Conservation (phyloP, 2,113 vertebrate species). For the Monarcha castaneiventris region DNA sequence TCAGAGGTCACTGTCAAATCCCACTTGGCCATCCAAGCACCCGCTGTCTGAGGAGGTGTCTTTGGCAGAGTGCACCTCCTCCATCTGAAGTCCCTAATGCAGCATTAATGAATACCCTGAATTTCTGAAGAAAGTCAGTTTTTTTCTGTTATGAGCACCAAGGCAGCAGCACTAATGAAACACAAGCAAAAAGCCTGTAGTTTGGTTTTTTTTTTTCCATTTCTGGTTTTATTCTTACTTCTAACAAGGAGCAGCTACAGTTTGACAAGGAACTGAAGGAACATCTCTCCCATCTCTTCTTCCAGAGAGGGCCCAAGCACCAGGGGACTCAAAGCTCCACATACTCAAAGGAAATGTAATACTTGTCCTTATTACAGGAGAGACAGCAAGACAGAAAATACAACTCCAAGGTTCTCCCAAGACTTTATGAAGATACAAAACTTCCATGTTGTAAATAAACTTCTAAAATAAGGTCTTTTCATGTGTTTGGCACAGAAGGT, state of each 20-base stretch:
- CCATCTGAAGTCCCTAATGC: constrained; percentile 10
- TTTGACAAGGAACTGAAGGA: constrained; percentile 34
- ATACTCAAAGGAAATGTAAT: constrained; percentile 42
- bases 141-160: constrained; percentile 19
- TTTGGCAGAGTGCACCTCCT: constrained; percentile 7
- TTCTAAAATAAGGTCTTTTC: constrained; percentile 63
- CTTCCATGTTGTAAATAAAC: constrained; percentile 70
- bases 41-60: neutral
- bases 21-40: neutral
- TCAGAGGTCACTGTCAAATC: neutral
- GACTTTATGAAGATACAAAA: constrained; percentile 50
- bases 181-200: neutral
- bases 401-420: constrained; percentile 53
- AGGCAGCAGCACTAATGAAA: constrained; percentile 39
- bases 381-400: constrained; percentile 50
- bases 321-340: constrained; percentile 21
- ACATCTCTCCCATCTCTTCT: constrained; percentile 30
- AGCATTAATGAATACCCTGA: constrained; percentile 29
- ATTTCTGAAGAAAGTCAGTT: neutral
- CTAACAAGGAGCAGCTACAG: constrained; percentile 20
- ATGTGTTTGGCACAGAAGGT: constrained; percentile 23
- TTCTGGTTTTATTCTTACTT: constrained; percentile 48
- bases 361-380: constrained; percentile 40
- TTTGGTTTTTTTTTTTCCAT: neutral
- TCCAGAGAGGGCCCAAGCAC: constrained; percentile 29